phyloP scores from a whole-genome alignment of 2,113 vertebrate genomes.

The Semicossyphus pulcher region DNA sequence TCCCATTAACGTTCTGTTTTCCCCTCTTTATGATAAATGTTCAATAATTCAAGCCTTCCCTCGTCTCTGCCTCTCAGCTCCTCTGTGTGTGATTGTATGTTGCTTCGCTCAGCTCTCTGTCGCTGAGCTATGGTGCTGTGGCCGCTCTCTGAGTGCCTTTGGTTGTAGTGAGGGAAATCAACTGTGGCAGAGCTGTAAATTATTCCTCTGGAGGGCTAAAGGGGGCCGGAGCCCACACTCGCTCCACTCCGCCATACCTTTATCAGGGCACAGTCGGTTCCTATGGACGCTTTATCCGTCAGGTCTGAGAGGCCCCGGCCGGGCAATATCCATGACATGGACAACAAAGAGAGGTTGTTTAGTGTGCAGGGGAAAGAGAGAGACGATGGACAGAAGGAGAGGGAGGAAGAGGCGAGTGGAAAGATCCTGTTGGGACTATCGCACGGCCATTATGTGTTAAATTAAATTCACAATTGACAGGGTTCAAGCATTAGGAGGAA shows the following conservation, averaged over 20 bases:
- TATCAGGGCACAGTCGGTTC: conserved; percentile 65
- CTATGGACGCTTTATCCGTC: conserved; percentile 72
- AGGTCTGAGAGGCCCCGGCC: conserved; percentile 60
- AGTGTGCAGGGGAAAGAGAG: conserved; percentile 21
- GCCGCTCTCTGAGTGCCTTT: conserved; percentile 62
- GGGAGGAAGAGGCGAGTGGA: neutral
- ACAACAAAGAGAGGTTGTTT: conserved; percentile 64
- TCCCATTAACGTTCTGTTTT: conserved; percentile 27
- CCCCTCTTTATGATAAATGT: conserved; percentile 40
- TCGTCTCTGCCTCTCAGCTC: conserved; percentile 16
- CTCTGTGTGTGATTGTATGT: conserved; percentile 42
- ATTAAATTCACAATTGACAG: conserved; percentile 14
- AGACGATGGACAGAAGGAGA: conserved; percentile 38
- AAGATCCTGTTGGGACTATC: conserved; percentile 3
- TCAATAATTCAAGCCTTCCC: conserved; percentile 63
- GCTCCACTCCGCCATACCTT: conserved; percentile 46
- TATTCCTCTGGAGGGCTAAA: conserved; percentile 71
- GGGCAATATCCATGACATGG: conserved; percentile 60
- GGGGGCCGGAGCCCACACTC: conserved; percentile 46
- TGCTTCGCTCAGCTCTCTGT: conserved; percentile 43
- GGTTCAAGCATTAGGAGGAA: neutral
- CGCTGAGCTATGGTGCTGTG: conserved; percentile 21
- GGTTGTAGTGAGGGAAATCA: conserved; percentile 75
- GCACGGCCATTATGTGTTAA: conserved; percentile 18
- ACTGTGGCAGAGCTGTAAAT: conserved; percentile 78